phyloP scores from a whole-genome alignment of 2,113 vertebrate species.

The Ascaphus truei region DNA sequence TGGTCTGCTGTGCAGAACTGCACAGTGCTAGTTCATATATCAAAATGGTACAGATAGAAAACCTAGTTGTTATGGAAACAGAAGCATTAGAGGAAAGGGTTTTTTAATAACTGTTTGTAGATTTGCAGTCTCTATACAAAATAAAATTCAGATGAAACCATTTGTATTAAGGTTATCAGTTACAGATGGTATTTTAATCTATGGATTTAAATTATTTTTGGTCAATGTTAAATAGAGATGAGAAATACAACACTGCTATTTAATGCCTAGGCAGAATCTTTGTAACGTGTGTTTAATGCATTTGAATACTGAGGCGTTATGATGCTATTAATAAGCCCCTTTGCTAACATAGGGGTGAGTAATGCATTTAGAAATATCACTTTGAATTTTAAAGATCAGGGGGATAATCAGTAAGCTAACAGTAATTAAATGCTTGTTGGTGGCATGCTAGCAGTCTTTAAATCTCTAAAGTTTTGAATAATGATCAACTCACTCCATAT shows the following conservation, averaged over 20 bases:
- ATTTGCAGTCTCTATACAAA: background rate
- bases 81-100: conserved; percentile 13
- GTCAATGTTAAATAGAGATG: background rate
- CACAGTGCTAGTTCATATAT: background rate
- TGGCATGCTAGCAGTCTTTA: too few relatives aligned
- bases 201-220: background rate
- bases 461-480: too few relatives aligned
- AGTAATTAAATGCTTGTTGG: too few relatives aligned
- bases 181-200: background rate
- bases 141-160: conserved; percentile 7
- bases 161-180: conserved; percentile 15
- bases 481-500: too few relatives aligned
- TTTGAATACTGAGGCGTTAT: too few relatives aligned
- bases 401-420: too few relatives aligned
- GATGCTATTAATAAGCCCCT: too few relatives aligned
- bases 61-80: conserved; percentile 28
- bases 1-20: background rate
- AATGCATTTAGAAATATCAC: too few relatives aligned
- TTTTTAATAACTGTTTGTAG: conserved; percentile 4
- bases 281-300: too few relatives aligned
- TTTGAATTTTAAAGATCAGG: too few relatives aligned
- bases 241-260: too few relatives aligned
- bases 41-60: background rate
- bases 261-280: background rate
- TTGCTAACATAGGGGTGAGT: too few relatives aligned